Evolutionary conservation across 2,888 invertebrate species (phyloP).

Genomic region (Gastrophysa polygoni): DNA sequence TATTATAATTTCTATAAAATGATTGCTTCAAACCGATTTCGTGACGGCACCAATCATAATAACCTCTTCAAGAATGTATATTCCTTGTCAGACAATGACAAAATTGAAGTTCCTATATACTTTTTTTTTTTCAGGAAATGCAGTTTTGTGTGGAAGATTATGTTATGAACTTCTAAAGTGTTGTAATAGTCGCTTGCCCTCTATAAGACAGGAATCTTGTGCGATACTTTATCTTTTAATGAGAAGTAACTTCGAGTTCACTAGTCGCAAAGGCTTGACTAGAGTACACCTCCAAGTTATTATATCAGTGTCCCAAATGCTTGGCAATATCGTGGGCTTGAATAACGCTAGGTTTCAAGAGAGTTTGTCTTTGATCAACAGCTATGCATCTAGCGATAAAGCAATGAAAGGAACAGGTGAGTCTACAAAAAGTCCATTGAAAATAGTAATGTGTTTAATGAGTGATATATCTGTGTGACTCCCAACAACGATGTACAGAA

Average conservation of each 20-base stretch:
- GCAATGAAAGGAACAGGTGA: conserved; percentile 90
- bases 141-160: conserved; percentile 78
- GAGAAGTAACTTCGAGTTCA: conserved; percentile 93
- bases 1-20: too few relatives aligned
- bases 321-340: conserved; percentile 87
- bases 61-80: too few relatives aligned
- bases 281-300: conserved; percentile 93
- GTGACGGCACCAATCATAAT: too few relatives aligned
- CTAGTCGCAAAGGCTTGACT: conserved; percentile 80
- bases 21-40: too few relatives aligned
- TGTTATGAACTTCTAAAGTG: conserved; percentile 81
- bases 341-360: conserved; percentile 96
- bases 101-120: not conserved
- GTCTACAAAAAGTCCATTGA: conserved; percentile 27
- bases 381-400: conserved; percentile 91
- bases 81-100: too few relatives aligned
- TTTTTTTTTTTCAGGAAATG: conserved; percentile 65
- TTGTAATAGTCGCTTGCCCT: conserved; percentile 84
- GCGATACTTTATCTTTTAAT: conserved; percentile 90
- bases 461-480: too few relatives aligned
- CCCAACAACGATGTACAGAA: too few relatives aligned
- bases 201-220: conserved; percentile 88
- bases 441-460: not conserved
- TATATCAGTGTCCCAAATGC: conserved; percentile 92
- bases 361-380: conserved; percentile 89